phyloP scores from a whole-genome alignment of 2,113 vertebrate genomes.

The Cinclus mexicanus region DNA sequence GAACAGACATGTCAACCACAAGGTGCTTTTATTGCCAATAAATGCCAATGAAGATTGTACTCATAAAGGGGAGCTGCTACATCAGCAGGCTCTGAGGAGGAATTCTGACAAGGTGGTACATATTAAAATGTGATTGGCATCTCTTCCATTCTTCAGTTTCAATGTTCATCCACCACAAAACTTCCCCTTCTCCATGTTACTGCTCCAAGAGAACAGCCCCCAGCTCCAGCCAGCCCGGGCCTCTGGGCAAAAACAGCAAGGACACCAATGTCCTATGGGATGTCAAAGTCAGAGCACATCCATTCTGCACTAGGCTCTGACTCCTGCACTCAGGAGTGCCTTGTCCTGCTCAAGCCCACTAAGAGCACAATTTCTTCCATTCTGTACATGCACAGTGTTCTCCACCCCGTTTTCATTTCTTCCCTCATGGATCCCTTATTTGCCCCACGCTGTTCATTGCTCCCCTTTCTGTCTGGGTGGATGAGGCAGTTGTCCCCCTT shows the following conservation, averaged over 20 bases:
- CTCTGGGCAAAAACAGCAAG: not conserved
- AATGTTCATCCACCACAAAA: not conserved
- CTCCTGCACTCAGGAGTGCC: not conserved
- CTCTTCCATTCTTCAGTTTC: not conserved
- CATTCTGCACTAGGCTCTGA: not conserved
- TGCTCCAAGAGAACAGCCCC: not conserved
- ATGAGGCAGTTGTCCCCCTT: not conserved
- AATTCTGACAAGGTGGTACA: not conserved
- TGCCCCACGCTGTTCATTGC: not conserved
- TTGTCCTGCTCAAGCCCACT: not conserved
- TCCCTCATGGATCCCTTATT: not conserved
- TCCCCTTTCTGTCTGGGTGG: not conserved
- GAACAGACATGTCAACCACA: not conserved
- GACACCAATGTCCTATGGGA: not conserved
- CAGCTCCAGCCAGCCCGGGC: not conserved
- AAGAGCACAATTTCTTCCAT: not conserved
- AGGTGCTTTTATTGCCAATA: not conserved
- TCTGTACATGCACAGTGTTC: not conserved
- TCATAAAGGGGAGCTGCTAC: not conserved
- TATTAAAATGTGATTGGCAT: not conserved
- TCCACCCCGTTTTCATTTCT: not conserved
- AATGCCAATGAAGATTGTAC: not conserved
- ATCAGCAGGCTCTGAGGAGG: not conserved
- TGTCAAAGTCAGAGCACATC: not conserved
- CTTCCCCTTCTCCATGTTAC: not conserved